Evolutionary conservation across 2,113 vertebrate genomes (phyloP), one percentile per base, ranked within the genome.

Genomic region (Ranitomeya variabilis): DNA sequence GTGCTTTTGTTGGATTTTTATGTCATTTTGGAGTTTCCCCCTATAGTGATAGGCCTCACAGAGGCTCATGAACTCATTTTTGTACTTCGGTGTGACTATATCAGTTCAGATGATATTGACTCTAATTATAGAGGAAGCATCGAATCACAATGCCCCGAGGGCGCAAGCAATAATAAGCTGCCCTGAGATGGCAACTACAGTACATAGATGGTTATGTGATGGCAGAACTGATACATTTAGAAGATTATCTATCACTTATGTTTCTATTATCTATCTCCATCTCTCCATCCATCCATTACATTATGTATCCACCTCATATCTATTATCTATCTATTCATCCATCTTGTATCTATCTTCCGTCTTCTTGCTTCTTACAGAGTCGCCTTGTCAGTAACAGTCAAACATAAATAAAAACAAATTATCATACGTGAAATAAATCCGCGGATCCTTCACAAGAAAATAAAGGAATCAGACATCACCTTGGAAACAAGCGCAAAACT

Each of bases 401-500:
- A 8, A 45, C 51, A 60, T 9, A 77, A 77, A 86, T 78, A 16
- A 77, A 86, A 77, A 64, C 31, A 86, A 77, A 78, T 76, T 77
- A 85, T 85, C 76, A 55, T 76, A 64, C 64, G 71, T 62, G 73
- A 77, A 76, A 59, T 19, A 6, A 52, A 86, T 31, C 64, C 31
- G 21, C 10, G 57, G 85, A 76, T 74, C 55, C 52, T 51, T 1
- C 21, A 8, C 73, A 78, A 60, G 73, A 64, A 60, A 78, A 77
- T 45, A 51, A 52, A 86, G 71, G 14, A 62, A 77, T 86, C 73
- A 77, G 78, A 59, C 78, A 57, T 86, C 85, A 77, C 85, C 85
- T 86, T 86, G 85, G 85, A 86, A 86, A 86, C 85, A 76, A 59
- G 13, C 59, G 60, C 26, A 60, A 51, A 19, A 86, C 62, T 77